These are phyloP conservation scores for Xenopus laevis DNA, from an alignment of 2,113 vertebrate species.

Conservation along the genomic window DNA sequence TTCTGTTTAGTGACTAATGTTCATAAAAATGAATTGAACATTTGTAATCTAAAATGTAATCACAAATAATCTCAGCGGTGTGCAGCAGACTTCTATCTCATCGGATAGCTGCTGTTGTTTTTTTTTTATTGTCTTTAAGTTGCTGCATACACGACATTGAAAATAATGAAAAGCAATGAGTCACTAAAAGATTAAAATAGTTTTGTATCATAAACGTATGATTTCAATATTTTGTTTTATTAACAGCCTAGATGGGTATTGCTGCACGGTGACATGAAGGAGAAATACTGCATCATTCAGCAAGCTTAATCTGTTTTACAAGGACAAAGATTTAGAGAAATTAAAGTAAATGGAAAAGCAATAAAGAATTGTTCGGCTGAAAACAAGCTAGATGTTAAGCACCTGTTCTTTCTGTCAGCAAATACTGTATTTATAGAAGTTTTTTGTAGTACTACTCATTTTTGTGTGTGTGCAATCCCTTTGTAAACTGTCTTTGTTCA, in stretches of 20 bases:
- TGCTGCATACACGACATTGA: constrained; percentile 15
- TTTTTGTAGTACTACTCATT: neutral
- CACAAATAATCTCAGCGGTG: neutral
- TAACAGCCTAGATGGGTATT: constrained; percentile 8
- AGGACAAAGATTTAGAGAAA: constrained; percentile 32
- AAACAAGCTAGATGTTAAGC: constrained; percentile 22
- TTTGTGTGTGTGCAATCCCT: constrained; percentile 21
- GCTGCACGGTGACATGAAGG: constrained; percentile 15
- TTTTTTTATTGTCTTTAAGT: neutral
- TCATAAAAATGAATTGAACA: constrained; percentile 7
- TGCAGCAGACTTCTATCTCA: neutral
- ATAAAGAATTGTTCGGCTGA: constrained; percentile 22
- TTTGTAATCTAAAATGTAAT: constrained; percentile 1
- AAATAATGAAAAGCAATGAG: constrained; percentile 17
- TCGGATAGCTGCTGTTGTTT: neutral
- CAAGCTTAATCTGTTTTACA: constrained; percentile 25
- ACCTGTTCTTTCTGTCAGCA: constrained; percentile 20
- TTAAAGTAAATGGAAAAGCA: constrained; percentile 30
- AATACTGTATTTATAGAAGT: neutral
- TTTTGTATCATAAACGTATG: constrained; percentile 11
- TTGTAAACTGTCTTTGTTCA: constrained; percentile 18
- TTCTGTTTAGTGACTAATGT: constrained; percentile 7
- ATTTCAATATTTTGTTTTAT: constrained; percentile 22
- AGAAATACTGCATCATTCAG: constrained; percentile 18
- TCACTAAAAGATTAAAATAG: neutral